Evolutionary conservation across 2,113 vertebrate species (phyloP).

Genomic region (Cyphomyrus plagiostoma): DNA sequence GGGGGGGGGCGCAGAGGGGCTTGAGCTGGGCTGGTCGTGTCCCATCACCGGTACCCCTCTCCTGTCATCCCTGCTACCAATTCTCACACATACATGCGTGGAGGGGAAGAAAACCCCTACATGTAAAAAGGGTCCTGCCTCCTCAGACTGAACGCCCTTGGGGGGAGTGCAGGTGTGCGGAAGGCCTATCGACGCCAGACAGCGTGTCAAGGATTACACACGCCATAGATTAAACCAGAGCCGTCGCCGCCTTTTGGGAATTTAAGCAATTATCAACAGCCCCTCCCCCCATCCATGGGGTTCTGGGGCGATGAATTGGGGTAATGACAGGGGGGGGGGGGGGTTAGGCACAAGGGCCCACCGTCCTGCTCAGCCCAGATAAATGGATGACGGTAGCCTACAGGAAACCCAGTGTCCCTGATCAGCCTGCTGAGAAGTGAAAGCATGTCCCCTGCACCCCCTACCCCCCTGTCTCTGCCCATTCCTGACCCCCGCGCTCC

Average conservation of each 20-base stretch:
- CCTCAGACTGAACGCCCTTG: constrained; percentile 35
- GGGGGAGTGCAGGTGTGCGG: constrained; percentile 48
- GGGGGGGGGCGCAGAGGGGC: constrained; percentile 18
- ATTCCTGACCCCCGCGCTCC: constrained; percentile 39
- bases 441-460: constrained; percentile 31
- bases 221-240: constrained; percentile 58
- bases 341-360: constrained; percentile 41
- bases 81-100: background rate
- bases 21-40: constrained; percentile 38
- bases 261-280: constrained; percentile 62
- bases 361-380: constrained; percentile 56
- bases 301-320: background rate
- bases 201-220: constrained; percentile 58
- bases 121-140: constrained; percentile 38
- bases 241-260: constrained; percentile 55
- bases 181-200: constrained; percentile 51
- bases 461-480: constrained; percentile 41
- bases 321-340: constrained; percentile 25
- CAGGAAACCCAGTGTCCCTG: constrained; percentile 44
- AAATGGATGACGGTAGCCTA: constrained; percentile 47
- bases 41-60: constrained; percentile 34
- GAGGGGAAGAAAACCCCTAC: constrained; percentile 29
- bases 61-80: background rate
- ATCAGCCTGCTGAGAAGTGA: constrained; percentile 37
- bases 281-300: constrained; percentile 28